Evolutionary conservation across 2,888 invertebrate species (phyloP).

Genomic region (Clitarchus hookeri): DNA sequence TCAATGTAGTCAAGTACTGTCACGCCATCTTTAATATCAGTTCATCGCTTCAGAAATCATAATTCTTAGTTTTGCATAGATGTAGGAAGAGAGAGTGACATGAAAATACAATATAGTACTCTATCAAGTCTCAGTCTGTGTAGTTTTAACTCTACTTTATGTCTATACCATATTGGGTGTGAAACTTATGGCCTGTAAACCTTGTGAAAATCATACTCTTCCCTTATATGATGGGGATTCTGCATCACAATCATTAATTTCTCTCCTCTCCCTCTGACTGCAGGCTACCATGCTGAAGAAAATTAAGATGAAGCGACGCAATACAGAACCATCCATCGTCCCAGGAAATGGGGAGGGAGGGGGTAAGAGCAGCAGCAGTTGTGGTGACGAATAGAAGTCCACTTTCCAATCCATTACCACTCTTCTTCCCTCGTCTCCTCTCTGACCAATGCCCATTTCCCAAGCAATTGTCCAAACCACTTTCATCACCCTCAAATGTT

Average conservation of each 20-base stretch:
- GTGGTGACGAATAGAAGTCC: conserved; percentile 58
- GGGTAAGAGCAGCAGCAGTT: conserved; percentile 59
- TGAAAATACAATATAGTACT: too few relatives aligned
- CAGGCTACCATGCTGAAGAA: conserved; percentile 99
- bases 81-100: neutral
- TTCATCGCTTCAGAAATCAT: neutral
- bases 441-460: too few relatives aligned
- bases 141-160: too few relatives aligned
- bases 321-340: conserved; percentile 83
- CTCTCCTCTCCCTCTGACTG: conserved; percentile 43
- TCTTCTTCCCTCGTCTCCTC: neutral
- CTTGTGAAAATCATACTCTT: too few relatives aligned
- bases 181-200: too few relatives aligned
- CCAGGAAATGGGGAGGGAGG: conserved; percentile 72
- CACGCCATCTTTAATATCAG: neutral
- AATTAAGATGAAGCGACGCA: conserved; percentile 97
- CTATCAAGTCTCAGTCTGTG: too few relatives aligned
- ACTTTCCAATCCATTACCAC: neutral
- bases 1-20: too few relatives aligned
- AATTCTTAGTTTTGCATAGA: neutral
- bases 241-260: too few relatives aligned
- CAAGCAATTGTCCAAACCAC: neutral
- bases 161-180: too few relatives aligned
- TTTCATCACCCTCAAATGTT: conserved; percentile 30
- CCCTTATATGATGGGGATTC: too few relatives aligned